These are phyloP conservation scores for Vicugna pacos DNA, from an alignment of 2,113 vertebrate species.

Conservation along the genomic window DNA sequence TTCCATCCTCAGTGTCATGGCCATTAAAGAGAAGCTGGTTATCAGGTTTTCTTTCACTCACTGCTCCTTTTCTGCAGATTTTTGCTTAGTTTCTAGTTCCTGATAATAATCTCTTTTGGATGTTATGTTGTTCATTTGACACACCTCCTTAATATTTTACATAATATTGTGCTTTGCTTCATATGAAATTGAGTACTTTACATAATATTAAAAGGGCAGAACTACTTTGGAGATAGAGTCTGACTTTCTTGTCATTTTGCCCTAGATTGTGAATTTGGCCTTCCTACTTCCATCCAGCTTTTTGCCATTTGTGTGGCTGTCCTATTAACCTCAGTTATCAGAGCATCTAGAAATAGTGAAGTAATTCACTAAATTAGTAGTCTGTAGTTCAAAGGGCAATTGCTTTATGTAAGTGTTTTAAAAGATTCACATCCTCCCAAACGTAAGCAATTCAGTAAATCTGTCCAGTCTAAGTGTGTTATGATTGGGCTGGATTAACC, in stretches of 20 bases:
- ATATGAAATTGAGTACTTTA: conserved; percentile 53
- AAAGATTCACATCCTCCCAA: conserved; percentile 69
- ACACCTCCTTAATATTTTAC: conserved; percentile 50
- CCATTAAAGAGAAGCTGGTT: not conserved
- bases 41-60: not conserved
- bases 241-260: not conserved
- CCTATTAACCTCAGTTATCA: conserved; percentile 65
- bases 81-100: conserved; percentile 54
- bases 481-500: conserved; percentile 68
- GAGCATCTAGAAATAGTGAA: conserved; percentile 68
- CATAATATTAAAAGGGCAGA: conserved; percentile 22
- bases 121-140: not conserved
- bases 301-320: conserved; percentile 37
- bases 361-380: conserved; percentile 69
- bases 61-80: not conserved
- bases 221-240: conserved; percentile 30
- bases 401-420: conserved; percentile 73
- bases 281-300: not conserved
- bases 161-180: conserved; percentile 20
- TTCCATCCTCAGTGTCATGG: not conserved
- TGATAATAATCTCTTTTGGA: conserved; percentile 43
- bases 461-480: conserved; percentile 72
- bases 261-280: not conserved
- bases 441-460: conserved; percentile 76
- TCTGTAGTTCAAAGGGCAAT: conserved; percentile 69